These are phyloP conservation scores for Collichthys lucidus DNA, from an alignment of 2,113 vertebrate species.

Conservation along the genomic window DNA sequence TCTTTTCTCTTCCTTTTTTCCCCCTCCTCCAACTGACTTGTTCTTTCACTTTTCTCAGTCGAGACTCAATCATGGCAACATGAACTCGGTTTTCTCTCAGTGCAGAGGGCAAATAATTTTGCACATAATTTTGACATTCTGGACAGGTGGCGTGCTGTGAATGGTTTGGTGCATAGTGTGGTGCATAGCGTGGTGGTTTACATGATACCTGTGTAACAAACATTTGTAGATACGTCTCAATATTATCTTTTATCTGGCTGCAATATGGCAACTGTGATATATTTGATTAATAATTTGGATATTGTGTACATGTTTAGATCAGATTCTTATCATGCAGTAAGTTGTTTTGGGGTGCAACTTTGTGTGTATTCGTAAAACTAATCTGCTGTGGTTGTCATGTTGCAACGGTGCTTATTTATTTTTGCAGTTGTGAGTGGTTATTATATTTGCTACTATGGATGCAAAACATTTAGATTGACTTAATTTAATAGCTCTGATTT, in stretches of 20 bases:
- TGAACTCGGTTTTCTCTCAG: conserved; percentile 6
- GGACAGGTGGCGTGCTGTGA: neutral
- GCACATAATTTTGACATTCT: neutral
- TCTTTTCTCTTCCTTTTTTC: conserved; percentile 14
- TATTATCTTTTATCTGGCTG: neutral
- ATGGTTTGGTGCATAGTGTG: too few species aligned
- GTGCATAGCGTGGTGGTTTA: neutral
- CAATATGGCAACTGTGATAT: neutral
- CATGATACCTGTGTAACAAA: neutral
- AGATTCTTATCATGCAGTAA: neutral
- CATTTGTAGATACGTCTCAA: neutral
- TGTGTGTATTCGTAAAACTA: neutral
- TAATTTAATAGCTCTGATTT: neutral
- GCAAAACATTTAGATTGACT: neutral
- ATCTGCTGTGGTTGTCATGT: neutral
- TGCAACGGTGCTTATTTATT: neutral
- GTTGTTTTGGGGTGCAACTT: neutral
- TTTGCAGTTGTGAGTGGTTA: neutral
- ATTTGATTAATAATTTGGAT: neutral
- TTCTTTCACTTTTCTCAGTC: conserved; percentile 23
- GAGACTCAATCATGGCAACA: neutral
- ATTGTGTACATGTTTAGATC: neutral
- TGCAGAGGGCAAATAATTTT: neutral
- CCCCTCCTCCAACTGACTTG: neutral
- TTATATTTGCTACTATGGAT: neutral